A percentile compares a stretch with the other conserved stretches of the same genome.
phyloP scores from a whole-genome alignment of 2,888 invertebrate genomes.

The Tetramorium bicarinatum region DNA sequence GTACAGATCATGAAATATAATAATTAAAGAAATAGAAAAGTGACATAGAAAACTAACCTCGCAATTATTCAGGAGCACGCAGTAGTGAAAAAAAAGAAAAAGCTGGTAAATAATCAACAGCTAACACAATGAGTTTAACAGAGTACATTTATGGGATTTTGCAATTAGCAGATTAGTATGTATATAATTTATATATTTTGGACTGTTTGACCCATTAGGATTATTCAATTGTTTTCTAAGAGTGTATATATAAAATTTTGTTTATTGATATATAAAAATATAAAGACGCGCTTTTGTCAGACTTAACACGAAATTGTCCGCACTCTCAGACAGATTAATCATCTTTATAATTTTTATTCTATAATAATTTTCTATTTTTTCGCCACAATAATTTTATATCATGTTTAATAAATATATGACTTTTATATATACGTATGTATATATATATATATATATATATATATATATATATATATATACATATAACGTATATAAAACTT shows the following conservation, averaged over 20 bases:
- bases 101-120: constrained; percentile 70
- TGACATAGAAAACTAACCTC: constrained; percentile 86
- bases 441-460: neutral
- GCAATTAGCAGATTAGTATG: constrained; percentile 18
- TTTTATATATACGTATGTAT: neutral
- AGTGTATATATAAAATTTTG: constrained; percentile 22
- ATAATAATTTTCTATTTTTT: constrained; percentile 4
- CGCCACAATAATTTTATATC: neutral
- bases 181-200: constrained; percentile 7
- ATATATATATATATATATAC: neutral
- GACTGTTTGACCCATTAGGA: neutral
- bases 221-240: neutral
- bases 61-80: constrained; percentile 79
- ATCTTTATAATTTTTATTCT: neutral
- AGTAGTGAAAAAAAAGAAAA: constrained; percentile 71
- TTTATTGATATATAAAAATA: constrained; percentile 25
- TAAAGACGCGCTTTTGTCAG: constrained; percentile 1
- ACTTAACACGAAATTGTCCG: neutral
- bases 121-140: constrained; percentile 57
- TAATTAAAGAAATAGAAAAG: constrained; percentile 85
- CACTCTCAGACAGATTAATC: neutral
- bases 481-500: neutral
- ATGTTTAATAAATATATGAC: neutral
- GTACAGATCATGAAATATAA: constrained; percentile 60
- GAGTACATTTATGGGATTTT: constrained; percentile 51